Percentiles rank a stretch among this genome's conserved stretches.
These are phyloP conservation scores for Aspiorhynchus laticeps DNA, from an alignment of 2,113 vertebrate genomes.

Conservation along the genomic window DNA sequence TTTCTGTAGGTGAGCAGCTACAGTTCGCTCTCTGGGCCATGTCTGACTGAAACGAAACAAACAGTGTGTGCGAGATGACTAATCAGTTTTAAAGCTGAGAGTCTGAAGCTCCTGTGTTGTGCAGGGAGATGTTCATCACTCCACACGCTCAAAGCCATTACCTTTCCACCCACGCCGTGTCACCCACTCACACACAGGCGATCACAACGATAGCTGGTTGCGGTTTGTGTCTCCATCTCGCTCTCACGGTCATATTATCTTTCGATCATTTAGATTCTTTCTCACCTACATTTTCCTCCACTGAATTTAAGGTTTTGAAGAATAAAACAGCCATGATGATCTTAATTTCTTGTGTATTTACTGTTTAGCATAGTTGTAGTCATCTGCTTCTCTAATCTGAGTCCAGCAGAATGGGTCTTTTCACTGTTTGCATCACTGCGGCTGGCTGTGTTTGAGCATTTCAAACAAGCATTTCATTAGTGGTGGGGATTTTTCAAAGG, in stretches of 20 bases:
- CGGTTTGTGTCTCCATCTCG: conserved; percentile 6
- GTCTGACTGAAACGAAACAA: conserved; percentile 37
- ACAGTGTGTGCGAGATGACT: conserved; percentile 69
- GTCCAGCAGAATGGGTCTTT: background rate
- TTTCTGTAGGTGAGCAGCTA: conserved; percentile 37
- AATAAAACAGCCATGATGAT: background rate
- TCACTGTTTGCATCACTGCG: background rate
- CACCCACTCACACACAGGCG: conserved; percentile 51
- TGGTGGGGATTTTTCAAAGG: background rate
- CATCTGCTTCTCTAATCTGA: background rate
- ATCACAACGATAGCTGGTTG: conserved; percentile 7
- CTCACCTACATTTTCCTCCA: background rate
- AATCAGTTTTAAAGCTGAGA: conserved; percentile 64
- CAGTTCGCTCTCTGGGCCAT: background rate
- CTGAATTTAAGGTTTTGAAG: background rate
- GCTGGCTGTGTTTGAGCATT: background rate
- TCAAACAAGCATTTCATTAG: background rate
- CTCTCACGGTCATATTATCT: background rate
- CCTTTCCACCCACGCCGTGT: conserved; percentile 68
- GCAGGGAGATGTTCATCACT: conserved; percentile 64
- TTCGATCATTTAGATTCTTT: background rate
- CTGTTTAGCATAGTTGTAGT: background rate
- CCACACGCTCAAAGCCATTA: conserved; percentile 71
- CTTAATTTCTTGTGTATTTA: background rate
- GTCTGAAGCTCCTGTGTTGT: conserved; percentile 73